These are phyloP conservation scores for Thunnus albacares DNA, from an alignment of 2,797 vertebrate genomes.

Conservation along the genomic window DNA sequence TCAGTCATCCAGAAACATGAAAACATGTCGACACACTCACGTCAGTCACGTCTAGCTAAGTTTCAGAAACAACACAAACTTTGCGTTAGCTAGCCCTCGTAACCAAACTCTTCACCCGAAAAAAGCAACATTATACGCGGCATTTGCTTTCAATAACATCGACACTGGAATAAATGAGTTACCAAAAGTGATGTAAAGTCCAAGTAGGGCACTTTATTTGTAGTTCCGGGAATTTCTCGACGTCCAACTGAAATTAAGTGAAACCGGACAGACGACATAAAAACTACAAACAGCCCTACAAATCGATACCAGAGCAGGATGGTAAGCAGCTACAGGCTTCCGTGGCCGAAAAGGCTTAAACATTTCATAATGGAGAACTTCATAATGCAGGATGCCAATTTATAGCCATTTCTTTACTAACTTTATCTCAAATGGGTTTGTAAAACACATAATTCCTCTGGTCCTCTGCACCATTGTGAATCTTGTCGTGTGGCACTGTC, in stretches of 20 bases:
- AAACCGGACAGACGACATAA: conserved; percentile 19
- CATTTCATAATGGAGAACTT: fast-evolving
- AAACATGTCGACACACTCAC: conserved; percentile 5
- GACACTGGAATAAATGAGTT: background rate
- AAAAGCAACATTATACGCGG: fast-evolving
- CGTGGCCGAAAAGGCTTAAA: background rate
- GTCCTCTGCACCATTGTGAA: background rate
- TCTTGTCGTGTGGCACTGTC: background rate
- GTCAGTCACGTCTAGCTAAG: conserved; percentile 19
- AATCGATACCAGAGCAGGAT: conserved; percentile 53
- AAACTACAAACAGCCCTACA: conserved; percentile 65
- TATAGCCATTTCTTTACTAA: background rate
- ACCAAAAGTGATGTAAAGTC: background rate
- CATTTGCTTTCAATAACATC: fast-evolving
- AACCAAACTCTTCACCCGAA: background rate
- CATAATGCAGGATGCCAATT: fast-evolving
- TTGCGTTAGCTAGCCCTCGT: background rate
- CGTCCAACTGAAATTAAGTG: conserved; percentile 27
- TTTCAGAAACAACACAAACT: conserved; percentile 23
- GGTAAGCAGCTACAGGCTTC: background rate
- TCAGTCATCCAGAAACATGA: background rate
- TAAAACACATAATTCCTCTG: background rate
- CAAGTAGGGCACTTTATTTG: background rate
- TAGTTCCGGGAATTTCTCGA: conserved; percentile 65
- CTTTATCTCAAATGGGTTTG: fast-evolving